Evolutionary conservation across 2,888 invertebrate genomes (phyloP), one percentile per base, ranked within the genome.

Genomic region (Microplitis deprimator): DNA sequence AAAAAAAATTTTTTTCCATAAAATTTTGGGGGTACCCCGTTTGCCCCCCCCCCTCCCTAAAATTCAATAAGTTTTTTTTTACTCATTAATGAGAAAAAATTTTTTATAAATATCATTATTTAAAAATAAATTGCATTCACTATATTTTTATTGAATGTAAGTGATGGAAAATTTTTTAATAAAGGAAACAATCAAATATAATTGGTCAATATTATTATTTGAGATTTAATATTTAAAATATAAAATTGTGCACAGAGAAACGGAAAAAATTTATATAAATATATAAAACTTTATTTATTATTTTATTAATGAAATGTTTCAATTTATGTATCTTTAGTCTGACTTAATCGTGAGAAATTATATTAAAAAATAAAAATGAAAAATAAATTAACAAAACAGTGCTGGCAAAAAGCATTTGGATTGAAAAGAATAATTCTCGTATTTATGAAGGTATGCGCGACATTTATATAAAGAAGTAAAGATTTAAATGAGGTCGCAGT

Each of bases 121-220:
- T 50, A 13, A 13, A 50, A 50, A 13, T 50, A 50, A 50, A 50
- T 50, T 50, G 50, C 13, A 50, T 50, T 13, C 5, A 50, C 13
- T 50, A 50, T 50, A 50, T 50, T 50, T 50, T 13, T 13, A 13
- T 13, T 50, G 13, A 50, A 16, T 41, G 3, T n/a, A 69, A 38
- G 16, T 17, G 17, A 38, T n/a, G 13, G 13, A 50, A 13, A 50
- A 50, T 50, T 50, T 8, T 50, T 13, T 13, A 50, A 39, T n/a
- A 74, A 73, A 70, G 16, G 61, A 72, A n/a, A 68, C 60, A 61
- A 73, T 61, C 64, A 68, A 39, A 69, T 29, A 77, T 72, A 50
- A 50, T 50, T 50, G 50, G 5, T 50, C 50, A 50, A 50, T 50
- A 13, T 50, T 13, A 13, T 50, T 13, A 50, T 50, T 50, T 4